phyloP scores from a whole-genome alignment of 2,113 vertebrate species.

The Caranx melampygus region DNA sequence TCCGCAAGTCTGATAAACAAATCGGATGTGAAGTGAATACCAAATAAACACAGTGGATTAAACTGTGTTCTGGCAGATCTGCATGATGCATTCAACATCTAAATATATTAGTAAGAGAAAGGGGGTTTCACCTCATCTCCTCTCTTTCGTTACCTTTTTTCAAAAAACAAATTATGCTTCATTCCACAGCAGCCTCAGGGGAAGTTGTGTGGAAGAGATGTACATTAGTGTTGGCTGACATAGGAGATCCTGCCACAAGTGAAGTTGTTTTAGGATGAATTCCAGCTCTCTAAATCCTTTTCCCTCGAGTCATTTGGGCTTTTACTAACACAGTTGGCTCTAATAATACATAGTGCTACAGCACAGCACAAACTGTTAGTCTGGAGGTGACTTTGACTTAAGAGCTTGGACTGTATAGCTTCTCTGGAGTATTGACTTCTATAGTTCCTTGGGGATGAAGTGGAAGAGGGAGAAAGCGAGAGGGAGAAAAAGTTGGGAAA shows the following conservation, averaged over 20 bases:
- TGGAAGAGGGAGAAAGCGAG: neutral
- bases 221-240: conserved; percentile 6
- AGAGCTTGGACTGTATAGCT: conserved; percentile 39
- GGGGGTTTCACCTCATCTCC: neutral
- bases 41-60: neutral
- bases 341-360: conserved; percentile 61
- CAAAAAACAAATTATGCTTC: conserved; percentile 16
- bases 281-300: conserved; percentile 55
- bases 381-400: conserved; percentile 75
- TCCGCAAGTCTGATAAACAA: conserved; percentile 20
- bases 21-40: conserved; percentile 14
- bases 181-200: conserved; percentile 16
- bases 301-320: conserved; percentile 58
- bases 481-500: conserved; percentile 3
- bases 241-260: conserved; percentile 6
- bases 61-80: neutral
- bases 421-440: conserved; percentile 42
- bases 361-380: conserved; percentile 39
- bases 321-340: conserved; percentile 49
- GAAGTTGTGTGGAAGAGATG: conserved; percentile 11
- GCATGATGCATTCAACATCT: neutral
- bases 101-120: neutral
- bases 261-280: conserved; percentile 65
- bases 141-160: neutral
- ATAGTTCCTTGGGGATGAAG: conserved; percentile 44